phyloP scores from a whole-genome alignment of 2,113 vertebrate species.

The Pseudorhombus dupliciocellatus region DNA sequence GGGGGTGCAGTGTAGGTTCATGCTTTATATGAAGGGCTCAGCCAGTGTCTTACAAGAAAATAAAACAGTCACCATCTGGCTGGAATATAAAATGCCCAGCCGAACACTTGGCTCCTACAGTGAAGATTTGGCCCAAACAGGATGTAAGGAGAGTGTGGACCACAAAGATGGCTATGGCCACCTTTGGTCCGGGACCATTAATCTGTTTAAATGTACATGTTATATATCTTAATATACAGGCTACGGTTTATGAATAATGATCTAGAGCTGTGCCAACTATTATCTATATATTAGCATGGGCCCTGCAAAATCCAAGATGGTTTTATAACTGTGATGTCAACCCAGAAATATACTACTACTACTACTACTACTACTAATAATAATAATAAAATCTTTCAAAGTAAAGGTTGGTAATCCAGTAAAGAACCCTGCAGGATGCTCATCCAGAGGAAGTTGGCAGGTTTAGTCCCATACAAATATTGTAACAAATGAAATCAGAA shows the following conservation, averaged over 20 bases:
- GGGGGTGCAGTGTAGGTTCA: slow-evolving; percentile 9
- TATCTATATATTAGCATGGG: neutral
- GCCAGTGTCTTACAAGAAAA: slow-evolving; percentile 52
- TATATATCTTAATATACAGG: too few species aligned
- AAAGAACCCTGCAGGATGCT: neutral
- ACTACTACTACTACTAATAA: neutral
- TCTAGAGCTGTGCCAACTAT: too few species aligned
- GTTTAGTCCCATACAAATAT: too few species aligned
- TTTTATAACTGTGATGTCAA: neutral
- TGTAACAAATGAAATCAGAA: too few species aligned
- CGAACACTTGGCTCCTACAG: slow-evolving; percentile 55
- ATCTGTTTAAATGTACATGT: too few species aligned
- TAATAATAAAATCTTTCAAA: neutral
- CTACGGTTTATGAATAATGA: too few species aligned
- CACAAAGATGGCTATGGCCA: too few species aligned
- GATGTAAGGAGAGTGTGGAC: neutral
- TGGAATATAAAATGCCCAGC: slow-evolving; percentile 39
- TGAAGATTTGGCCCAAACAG: slow-evolving; percentile 5
- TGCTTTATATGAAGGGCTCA: slow-evolving; percentile 35
- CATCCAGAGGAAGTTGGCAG: neutral
- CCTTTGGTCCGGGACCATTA: too few species aligned
- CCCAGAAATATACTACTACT: too few species aligned
- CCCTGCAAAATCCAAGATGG: too few species aligned
- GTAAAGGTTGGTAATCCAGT: neutral
- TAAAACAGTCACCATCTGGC: slow-evolving; percentile 58